Conservation (phyloP, 2,888 invertebrate genomes). For the Parasteatoda lunata region DNA sequence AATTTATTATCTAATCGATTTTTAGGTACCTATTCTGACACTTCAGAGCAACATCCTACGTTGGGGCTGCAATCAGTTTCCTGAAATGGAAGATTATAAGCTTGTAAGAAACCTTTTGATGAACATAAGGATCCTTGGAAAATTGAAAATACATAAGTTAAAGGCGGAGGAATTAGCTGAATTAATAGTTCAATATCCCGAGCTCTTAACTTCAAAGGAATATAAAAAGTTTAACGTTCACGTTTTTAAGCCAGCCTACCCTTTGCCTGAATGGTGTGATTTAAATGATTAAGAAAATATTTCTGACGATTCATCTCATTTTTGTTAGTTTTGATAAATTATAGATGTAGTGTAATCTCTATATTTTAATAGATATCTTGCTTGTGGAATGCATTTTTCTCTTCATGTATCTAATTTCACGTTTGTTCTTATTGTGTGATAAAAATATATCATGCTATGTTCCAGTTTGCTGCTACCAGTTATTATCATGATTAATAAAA, state of each 20-base stretch:
- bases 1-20: neutral
- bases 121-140: neutral
- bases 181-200: neutral
- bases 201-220: neutral
- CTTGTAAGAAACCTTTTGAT: constrained; percentile 14
- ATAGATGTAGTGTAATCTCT: no score
- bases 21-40: neutral
- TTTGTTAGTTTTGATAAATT: neutral
- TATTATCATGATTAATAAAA: no score
- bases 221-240: neutral
- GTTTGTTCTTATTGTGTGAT: no score
- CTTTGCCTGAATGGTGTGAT: neutral
- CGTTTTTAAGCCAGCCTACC: neutral
- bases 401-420: no score
- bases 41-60: neutral
- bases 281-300: no score
- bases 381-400: no score
- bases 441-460: no score
- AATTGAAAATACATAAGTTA: constrained; percentile 1
- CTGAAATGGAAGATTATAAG: neutral
- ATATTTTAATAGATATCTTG: no score
- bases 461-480: no score
- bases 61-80: neutral
- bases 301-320: no score
- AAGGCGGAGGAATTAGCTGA: neutral